A percentile compares a stretch with the other conserved stretches of the same genome.
phyloP scores from a whole-genome alignment of 2,888 invertebrate genomes.

The Rhodophaea formosa region DNA sequence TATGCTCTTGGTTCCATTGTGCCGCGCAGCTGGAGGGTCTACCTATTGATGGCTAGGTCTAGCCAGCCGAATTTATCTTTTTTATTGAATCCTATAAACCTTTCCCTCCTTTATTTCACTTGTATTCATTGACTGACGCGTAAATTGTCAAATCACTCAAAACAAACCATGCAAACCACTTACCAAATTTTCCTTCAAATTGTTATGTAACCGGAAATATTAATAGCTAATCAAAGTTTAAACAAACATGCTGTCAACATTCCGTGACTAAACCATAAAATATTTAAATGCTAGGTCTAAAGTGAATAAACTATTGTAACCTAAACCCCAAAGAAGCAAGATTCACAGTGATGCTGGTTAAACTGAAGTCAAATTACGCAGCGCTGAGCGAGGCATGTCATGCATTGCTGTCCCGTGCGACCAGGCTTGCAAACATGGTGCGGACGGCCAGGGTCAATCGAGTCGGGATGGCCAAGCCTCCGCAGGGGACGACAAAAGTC shows the following conservation, averaged over 20 bases:
- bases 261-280: too few species aligned
- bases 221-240: not conserved
- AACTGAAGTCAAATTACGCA: not conserved
- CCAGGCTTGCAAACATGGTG: not conserved
- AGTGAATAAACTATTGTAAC: too few species aligned
- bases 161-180: not conserved
- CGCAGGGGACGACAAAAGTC: not conserved
- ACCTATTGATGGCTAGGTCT: too few species aligned
- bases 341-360: not conserved
- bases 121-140: not conserved
- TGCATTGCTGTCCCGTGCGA: not conserved
- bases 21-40: too few species aligned
- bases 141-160: not conserved
- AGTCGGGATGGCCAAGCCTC: not conserved
- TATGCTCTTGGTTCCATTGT: too few species aligned
- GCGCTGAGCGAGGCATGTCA: slow-evolving; percentile 2
- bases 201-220: not conserved
- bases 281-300: too few species aligned
- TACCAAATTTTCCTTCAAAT: not conserved
- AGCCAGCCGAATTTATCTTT: too few species aligned
- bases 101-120: not conserved
- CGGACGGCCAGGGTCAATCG: not conserved
- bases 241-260: too few species aligned
- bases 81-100: too few species aligned
- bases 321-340: not conserved